Base-by-base conservation (phyloP, 2,888 invertebrate species). In the Nephrotoma guestfalica region DNA sequence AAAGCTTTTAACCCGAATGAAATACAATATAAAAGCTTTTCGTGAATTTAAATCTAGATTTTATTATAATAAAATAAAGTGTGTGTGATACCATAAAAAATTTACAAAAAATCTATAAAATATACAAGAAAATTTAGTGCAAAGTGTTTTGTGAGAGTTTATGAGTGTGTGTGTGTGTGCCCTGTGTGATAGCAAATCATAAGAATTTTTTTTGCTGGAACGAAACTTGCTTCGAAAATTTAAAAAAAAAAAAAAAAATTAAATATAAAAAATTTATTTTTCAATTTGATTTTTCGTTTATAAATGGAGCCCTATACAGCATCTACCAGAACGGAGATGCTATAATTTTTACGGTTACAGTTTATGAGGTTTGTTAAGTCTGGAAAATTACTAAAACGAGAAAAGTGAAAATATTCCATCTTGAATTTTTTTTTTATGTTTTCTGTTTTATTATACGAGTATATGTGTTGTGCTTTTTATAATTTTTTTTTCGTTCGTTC, bases 321-420 rank as follows among this genome's bases (percentile, higher is more conserved):
- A 86, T 86, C 86, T 86, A 15, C 43, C 43, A 45, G 15, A 41
- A 42, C 11, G 86, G 86, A 83, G 86, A 86, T 86, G 86, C 86
- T 86, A 51, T 86, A 86, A 86, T 83, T 86, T 83, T 45, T 57
- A 86, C 30, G n/a, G 42, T 45, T 43, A 84, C 84, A 84, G 42
- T 57, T 43, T 45, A 86, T 40, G 57, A 86, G 86, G 86, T 86
- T 86, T 40, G 86, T 86, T 47, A 13, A 85, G 30, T 84, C 45
- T n/a, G 41, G 3, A 85, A 85, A 85, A 43, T 85, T 45, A 85
- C 30, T 71, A 43, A 9, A 71, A 71, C 30, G 71, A 71, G 11
- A 71, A 71, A 71, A 71, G 71, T 71, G 71, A 71, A 71, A 18
- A 71, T 71, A 71, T 71, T 71, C 71, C 71, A 71, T 71, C 9